phyloP scores from a whole-genome alignment of 2,113 vertebrate genomes.

The Equus quagga region DNA sequence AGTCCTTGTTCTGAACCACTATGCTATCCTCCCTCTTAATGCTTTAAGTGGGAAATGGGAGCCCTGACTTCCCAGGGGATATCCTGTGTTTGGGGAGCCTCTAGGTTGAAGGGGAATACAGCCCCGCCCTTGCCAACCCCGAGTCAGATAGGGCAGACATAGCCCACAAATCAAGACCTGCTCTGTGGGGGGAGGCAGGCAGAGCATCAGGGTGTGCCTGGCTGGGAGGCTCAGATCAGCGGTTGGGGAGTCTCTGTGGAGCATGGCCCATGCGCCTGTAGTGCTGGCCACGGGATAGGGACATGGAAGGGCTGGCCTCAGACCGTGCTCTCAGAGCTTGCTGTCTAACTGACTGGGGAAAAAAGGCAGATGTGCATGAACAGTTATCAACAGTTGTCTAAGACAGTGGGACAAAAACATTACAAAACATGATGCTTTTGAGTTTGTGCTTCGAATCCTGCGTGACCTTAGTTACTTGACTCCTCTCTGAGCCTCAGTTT shows the following conservation, averaged over 20 bases:
- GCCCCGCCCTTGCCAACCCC: neutral
- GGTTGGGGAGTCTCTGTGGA: neutral
- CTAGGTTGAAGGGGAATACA: neutral
- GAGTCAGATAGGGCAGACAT: neutral
- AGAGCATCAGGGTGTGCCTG: neutral
- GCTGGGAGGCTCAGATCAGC: neutral
- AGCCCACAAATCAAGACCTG: neutral
- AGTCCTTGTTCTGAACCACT: neutral
- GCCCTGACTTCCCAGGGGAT: neutral
- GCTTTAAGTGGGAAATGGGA: neutral
- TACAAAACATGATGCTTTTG: neutral
- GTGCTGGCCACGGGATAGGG: neutral
- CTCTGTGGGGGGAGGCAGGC: neutral
- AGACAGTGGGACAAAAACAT: neutral
- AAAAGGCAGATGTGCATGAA: neutral
- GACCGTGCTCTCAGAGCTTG: neutral
- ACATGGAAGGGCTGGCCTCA: neutral
- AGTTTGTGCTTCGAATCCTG: conserved; percentile 16
- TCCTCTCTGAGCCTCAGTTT: conserved; percentile 20
- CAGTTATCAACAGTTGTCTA: neutral
- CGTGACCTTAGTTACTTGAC: neutral
- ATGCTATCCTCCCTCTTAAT: neutral
- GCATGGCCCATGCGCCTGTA: rapidly evolving
- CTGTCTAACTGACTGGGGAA: neutral
- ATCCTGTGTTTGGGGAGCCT: neutral